Evolutionary conservation across 2,888 invertebrate genomes (phyloP).

Genomic region (Hirudinaria manillensis): DNA sequence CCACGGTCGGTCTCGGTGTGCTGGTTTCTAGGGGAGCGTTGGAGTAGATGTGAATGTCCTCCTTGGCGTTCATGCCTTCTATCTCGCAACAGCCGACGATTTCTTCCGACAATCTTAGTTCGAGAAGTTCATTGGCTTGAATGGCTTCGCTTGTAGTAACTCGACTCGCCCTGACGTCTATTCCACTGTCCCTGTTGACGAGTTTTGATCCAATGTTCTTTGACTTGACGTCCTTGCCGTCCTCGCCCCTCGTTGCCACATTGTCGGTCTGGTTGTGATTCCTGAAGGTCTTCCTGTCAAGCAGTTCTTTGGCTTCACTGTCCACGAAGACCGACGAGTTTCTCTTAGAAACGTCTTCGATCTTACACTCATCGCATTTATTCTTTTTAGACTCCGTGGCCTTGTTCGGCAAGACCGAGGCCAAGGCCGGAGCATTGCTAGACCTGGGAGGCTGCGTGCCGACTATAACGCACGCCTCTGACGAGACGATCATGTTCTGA

Average conservation of each 20-base stretch:
- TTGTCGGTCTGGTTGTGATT: background rate
- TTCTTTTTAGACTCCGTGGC: background rate
- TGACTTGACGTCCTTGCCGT: background rate
- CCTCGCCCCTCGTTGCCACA: background rate
- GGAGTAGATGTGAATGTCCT: conserved; percentile 14
- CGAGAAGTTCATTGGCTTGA: background rate
- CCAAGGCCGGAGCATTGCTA: background rate
- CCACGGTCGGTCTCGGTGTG: background rate
- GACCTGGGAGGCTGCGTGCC: background rate
- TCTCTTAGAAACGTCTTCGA: background rate
- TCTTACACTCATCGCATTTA: conserved; percentile 1
- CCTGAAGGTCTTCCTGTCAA: background rate
- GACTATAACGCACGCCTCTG: background rate
- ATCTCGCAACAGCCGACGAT: conserved; percentile 1
- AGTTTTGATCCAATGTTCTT: conserved; percentile 12
- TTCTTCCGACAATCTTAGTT: background rate
- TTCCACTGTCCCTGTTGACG: conserved; percentile 24
- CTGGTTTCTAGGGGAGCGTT: background rate
- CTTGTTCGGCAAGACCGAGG: background rate
- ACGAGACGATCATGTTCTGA: background rate
- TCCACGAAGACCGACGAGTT: background rate
- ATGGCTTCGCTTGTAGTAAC: background rate
- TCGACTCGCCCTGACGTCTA: conserved; percentile 23
- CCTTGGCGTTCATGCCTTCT: background rate
- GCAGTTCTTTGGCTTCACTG: background rate